Evolutionary conservation across 2,797 vertebrate species (phyloP).

Genomic region (Eulemur mongoz): DNA sequence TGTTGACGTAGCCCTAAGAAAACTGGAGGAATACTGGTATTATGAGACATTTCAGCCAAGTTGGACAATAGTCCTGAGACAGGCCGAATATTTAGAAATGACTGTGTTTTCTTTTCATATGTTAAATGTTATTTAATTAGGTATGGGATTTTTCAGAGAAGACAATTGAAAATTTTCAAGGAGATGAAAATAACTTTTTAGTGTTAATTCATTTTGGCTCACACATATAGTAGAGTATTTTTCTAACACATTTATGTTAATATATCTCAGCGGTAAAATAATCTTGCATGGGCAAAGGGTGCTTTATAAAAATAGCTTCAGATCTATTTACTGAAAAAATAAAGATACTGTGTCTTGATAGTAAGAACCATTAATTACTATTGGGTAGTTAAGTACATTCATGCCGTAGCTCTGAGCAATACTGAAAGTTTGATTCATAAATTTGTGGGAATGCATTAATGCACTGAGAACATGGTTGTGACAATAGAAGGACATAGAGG

Average conservation of each 20-base stretch:
- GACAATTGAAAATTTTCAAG: neutral
- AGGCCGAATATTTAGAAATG: neutral
- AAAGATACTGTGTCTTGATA: neutral
- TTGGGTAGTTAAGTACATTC: neutral
- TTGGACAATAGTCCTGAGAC: neutral
- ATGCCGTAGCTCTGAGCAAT: neutral
- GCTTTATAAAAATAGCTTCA: slow-evolving; percentile 11
- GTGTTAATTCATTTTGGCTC: neutral
- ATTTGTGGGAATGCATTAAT: neutral
- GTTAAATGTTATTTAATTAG: neutral
- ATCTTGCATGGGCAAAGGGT: neutral
- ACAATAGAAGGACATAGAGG: no score
- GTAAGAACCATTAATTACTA: neutral
- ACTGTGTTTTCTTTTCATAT: neutral
- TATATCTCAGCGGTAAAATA: neutral
- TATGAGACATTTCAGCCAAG: neutral
- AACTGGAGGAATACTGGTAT: neutral
- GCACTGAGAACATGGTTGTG: neutral
- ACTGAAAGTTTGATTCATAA: neutral
- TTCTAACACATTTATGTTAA: neutral
- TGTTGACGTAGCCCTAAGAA: neutral
- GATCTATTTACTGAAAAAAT: neutral
- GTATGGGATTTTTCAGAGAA: neutral
- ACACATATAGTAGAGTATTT: neutral
- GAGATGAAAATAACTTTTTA: slow-evolving; percentile 15